Conservation (phyloP, 2,113 vertebrate species). For the Gallinago media region DNA sequence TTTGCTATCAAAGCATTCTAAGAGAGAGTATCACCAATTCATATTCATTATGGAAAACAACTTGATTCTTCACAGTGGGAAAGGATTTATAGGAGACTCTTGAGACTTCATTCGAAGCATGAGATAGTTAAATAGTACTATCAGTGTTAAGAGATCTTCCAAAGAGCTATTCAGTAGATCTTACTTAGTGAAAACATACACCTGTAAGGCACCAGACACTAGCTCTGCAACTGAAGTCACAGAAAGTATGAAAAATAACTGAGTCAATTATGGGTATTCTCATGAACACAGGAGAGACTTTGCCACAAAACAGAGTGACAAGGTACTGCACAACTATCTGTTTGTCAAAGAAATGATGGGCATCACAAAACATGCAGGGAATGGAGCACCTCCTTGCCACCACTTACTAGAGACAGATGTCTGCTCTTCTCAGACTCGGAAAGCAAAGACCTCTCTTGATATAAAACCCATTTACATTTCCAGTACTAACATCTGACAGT, state of each 20-base stretch:
- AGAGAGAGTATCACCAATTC: background rate
- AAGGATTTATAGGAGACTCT: background rate
- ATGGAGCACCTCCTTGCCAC: background rate
- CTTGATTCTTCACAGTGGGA: background rate
- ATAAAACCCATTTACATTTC: background rate
- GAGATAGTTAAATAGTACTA: background rate
- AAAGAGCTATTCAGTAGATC: background rate
- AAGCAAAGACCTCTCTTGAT: background rate
- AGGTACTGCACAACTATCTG: background rate
- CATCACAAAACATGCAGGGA: background rate
- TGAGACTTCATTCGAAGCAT: background rate
- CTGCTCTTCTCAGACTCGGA: background rate
- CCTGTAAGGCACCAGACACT: background rate
- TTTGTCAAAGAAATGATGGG: background rate
- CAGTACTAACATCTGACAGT: background rate
- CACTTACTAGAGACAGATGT: background rate
- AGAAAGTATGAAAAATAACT: background rate
- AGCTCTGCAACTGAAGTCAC: background rate
- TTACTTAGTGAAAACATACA: background rate
- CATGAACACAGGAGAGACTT: background rate
- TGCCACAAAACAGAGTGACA: background rate
- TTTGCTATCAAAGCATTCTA: conserved; percentile 36
- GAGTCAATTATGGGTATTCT: background rate
- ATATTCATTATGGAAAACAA: background rate
- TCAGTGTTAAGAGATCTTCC: background rate